phyloP scores from a whole-genome alignment of 2,888 invertebrate species.

The Phengaris arion region DNA sequence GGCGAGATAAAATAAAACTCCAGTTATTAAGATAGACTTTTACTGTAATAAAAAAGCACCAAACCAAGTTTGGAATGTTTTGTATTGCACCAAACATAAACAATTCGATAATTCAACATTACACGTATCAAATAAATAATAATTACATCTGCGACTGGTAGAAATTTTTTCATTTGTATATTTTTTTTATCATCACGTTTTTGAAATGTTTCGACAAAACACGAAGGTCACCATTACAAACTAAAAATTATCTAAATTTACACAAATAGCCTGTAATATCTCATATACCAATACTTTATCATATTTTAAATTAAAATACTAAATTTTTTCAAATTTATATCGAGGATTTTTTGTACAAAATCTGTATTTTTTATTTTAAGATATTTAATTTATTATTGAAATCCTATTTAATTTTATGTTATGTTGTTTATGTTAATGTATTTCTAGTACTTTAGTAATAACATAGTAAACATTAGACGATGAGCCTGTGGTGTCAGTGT shows the following conservation, averaged over 20 bases:
- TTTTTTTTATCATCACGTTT: conserved; percentile 45
- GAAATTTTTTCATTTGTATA: conserved; percentile 47
- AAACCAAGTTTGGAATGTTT: conserved; percentile 78
- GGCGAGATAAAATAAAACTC: conserved; percentile 71
- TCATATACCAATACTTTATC: conserved; percentile 8
- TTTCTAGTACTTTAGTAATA: conserved; percentile 12
- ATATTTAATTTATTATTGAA: background rate
- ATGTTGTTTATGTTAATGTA: background rate
- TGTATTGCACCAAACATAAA: conserved; percentile 74
- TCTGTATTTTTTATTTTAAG: background rate
- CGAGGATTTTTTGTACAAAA: background rate
- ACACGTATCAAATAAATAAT: conserved; percentile 51
- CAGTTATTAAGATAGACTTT: conserved; percentile 42
- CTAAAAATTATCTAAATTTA: conserved; percentile 20
- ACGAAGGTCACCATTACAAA: conserved; percentile 74
- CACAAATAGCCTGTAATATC: conserved; percentile 20
- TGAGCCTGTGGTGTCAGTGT: conserved; percentile 6
- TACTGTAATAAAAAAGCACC: conserved; percentile 75
- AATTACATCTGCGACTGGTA: conserved; percentile 41
- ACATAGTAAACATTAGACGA: background rate
- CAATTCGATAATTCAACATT: conserved; percentile 58
- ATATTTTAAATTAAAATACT: background rate
- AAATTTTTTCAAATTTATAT: background rate
- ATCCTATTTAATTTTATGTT: background rate
- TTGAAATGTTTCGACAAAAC: conserved; percentile 42